These are phyloP conservation scores for Troides aeacus DNA, from an alignment of 2,888 invertebrate genomes.

Conservation along the genomic window DNA sequence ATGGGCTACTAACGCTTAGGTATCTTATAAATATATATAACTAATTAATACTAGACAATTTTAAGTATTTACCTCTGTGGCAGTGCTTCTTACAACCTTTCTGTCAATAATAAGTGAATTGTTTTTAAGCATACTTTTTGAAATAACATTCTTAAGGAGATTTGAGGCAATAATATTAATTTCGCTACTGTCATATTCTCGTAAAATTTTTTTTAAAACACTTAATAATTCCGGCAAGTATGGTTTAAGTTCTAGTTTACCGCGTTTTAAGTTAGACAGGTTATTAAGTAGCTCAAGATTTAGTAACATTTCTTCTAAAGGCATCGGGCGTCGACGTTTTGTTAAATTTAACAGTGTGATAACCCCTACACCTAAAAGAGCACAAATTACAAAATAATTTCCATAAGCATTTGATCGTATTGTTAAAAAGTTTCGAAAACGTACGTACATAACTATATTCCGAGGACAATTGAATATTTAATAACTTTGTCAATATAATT, in stretches of 20 bases:
- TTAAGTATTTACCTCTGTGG: constrained; percentile 55
- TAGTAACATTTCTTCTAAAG: constrained; percentile 55
- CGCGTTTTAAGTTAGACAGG: constrained; percentile 44
- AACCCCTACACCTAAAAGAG: constrained; percentile 53
- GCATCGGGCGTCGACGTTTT: constrained; percentile 57
- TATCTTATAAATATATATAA: background rate
- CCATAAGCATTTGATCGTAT: background rate
- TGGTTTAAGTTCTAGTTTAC: constrained; percentile 43
- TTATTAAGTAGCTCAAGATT: constrained; percentile 58
- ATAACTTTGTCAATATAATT: constrained; percentile 1
- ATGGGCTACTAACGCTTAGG: background rate
- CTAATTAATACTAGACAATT: background rate
- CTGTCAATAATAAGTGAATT: constrained; percentile 35
- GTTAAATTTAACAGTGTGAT: constrained; percentile 51
- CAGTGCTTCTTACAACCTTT: constrained; percentile 43
- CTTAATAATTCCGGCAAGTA: constrained; percentile 48
- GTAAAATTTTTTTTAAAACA: constrained; percentile 55
- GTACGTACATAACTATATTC: constrained; percentile 26
- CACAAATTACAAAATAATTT: constrained; percentile 7
- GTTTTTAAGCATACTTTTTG: constrained; percentile 43
- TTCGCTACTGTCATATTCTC: constrained; percentile 62
- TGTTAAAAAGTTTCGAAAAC: background rate
- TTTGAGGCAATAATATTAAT: constrained; percentile 61
- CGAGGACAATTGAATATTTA: constrained; percentile 11
- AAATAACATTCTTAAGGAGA: constrained; percentile 58